Evolutionary conservation across 1,140 invertebrate species (phyloP), one percentile per base, ranked within the genome.

Genomic region (Meloidogyne exigua): DNA sequence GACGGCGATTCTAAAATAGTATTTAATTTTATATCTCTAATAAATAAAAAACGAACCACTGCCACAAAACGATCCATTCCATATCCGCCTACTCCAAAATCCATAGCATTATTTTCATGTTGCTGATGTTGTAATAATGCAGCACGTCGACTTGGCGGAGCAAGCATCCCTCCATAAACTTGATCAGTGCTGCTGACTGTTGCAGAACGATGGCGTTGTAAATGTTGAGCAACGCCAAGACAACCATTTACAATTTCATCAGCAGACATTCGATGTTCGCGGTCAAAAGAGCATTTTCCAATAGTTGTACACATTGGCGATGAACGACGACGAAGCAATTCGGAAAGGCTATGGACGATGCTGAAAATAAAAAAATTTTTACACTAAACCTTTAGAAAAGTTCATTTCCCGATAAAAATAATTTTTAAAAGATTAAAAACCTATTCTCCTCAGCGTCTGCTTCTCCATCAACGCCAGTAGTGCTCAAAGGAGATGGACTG

Each of bases 1-100:
- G 42, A 28, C 76, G 76, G 26, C 80, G 75, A 74, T 67, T 68
- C 76, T 78, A 78, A 49, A 4, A 32, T 25, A 9, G 11, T 39
- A 9, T 10, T 39, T 9, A 9, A 39, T 39, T 39, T 32, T 39
- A 39, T 39, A 9, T 39, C 10, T 10, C 9, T 9, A 10, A 32
- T 32, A 32, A 39, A 39, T 0, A 39, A 39, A 39, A 9, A 39
- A 0, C 44, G 3, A 18, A 49, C 44, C 44, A 49, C 18, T 49
- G 44, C 44, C 4, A 10, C 44, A 49, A 49, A 49, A 18, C 44
- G 44, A 49, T 49, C 44, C 15, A 49, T 49, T 49, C 44, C 44
- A 49, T 49, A 49, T 2, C 44, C 44, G 9, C 36, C 36, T 39
- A 39, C 3, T 0, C 44, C 44, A 49, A 49, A 49, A 49, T 49